phyloP scores from a whole-genome alignment of 2,888 invertebrate species.

The Catotricha subobsoleta region DNA sequence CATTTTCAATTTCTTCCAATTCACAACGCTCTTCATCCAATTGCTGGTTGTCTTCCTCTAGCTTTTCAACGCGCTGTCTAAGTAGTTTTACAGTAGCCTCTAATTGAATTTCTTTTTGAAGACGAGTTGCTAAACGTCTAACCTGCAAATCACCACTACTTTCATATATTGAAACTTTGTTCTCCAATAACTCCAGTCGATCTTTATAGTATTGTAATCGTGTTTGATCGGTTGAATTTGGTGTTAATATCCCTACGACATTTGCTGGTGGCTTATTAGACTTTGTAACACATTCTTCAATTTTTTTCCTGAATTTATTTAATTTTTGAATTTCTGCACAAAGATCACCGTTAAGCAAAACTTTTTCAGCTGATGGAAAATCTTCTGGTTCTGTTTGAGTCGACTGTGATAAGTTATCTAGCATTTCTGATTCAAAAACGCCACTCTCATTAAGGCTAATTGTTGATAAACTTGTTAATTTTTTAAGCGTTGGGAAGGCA shows the following conservation, averaged over 20 bases:
- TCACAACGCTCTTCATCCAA: constrained; percentile 56
- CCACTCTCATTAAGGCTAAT: constrained; percentile 53
- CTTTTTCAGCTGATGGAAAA: constrained; percentile 9
- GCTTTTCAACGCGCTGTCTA: constrained; percentile 33
- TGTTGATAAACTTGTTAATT: constrained; percentile 16
- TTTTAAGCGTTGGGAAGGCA: constrained; percentile 3
- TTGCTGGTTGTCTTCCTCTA: constrained; percentile 42
- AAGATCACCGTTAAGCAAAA: constrained; percentile 31
- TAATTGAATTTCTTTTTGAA: constrained; percentile 43
- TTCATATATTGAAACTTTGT: constrained; percentile 46
- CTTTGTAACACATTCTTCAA: constrained; percentile 35
- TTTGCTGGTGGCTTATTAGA: constrained; percentile 10
- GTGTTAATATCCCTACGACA: constrained; percentile 11
- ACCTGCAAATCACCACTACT: constrained; percentile 43
- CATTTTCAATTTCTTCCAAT: constrained; percentile 58
- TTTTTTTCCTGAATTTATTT: constrained; percentile 41
- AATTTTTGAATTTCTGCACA: constrained; percentile 44
- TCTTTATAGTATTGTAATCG: constrained; percentile 47
- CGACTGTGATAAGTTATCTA: constrained; percentile 4
- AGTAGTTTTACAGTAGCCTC: constrained; percentile 31
- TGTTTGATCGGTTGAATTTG: constrained; percentile 31
- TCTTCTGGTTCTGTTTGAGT: constrained; percentile 42
- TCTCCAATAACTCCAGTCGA: constrained; percentile 43
- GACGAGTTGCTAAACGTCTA: constrained; percentile 39
- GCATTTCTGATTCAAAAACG: constrained; percentile 41